phyloP scores from a whole-genome alignment of 1,140 invertebrate genomes.

The Drosophila mojavensis region DNA sequence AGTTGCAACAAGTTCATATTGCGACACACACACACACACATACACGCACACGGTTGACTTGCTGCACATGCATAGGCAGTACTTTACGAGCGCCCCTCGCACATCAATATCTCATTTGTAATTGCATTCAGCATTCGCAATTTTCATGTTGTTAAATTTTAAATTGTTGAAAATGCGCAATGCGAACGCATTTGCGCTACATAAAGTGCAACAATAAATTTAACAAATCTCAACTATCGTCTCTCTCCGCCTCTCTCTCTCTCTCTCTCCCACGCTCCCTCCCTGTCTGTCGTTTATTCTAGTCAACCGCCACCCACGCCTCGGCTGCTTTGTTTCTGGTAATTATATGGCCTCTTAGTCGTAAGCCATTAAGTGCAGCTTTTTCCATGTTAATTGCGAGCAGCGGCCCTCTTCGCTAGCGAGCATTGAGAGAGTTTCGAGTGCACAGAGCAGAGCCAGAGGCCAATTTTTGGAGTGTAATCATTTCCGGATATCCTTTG shows the following conservation, averaged over 20 bases:
- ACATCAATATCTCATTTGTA: conserved; percentile 44
- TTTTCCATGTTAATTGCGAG: conserved; percentile 64
- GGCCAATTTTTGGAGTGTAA: conserved; percentile 27
- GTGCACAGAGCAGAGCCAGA: conserved; percentile 11
- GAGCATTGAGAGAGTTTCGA: conserved; percentile 10
- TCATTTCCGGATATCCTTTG: conserved; percentile 15
- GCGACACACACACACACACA: background rate
- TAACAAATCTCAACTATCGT: conserved; percentile 11
- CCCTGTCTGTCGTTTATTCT: background rate
- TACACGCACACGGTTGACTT: too few species aligned
- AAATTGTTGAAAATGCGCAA: conserved; percentile 36
- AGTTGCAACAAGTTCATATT: conserved; percentile 67
- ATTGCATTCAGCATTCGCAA: conserved; percentile 34
- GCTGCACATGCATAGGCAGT: background rate
- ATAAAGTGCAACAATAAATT: conserved; percentile 35
- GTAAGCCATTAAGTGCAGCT: conserved; percentile 37
- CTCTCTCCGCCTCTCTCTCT: background rate
- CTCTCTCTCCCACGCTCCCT: too few species aligned
- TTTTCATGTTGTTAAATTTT: conserved; percentile 32
- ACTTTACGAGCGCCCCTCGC: background rate
- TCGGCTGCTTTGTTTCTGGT: conserved; percentile 1
- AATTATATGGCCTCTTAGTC: conserved; percentile 34
- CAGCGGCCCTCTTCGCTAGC: background rate
- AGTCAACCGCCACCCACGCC: background rate
- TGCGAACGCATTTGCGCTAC: conserved; percentile 13